Evolutionary conservation across 2,113 vertebrate species (phyloP).

Genomic region (Myotis davidii): DNA sequence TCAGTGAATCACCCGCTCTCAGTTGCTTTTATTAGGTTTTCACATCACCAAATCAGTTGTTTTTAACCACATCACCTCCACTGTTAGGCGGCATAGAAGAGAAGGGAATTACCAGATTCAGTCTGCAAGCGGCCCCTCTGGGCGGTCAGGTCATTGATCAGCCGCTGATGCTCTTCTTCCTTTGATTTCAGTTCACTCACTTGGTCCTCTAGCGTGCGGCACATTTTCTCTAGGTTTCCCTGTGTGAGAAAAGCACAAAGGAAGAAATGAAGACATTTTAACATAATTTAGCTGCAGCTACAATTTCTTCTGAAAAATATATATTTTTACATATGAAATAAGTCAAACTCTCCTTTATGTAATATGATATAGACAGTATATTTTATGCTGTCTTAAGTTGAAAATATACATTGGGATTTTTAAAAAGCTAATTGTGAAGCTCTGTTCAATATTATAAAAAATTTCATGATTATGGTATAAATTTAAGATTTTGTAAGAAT

Average conservation of each 20-base stretch:
- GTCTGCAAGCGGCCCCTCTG: conserved; percentile 83
- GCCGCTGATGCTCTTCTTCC: conserved; percentile 86
- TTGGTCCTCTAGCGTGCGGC: conserved; percentile 87
- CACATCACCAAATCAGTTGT: background rate
- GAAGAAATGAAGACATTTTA: background rate
- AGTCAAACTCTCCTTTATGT: background rate
- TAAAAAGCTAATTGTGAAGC: background rate
- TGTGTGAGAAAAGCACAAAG: conserved; percentile 47
- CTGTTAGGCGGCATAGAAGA: background rate
- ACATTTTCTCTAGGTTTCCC: conserved; percentile 88
- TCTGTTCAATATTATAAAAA: background rate
- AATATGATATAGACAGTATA: background rate
- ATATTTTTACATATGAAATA: conserved; percentile 10
- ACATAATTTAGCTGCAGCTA: background rate
- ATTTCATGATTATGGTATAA: background rate
- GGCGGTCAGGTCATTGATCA: conserved; percentile 83
- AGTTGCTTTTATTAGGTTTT: conserved; percentile 58
- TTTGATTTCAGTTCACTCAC: conserved; percentile 87
- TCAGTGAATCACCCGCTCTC: background rate
- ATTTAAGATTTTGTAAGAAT: conserved; percentile 26
- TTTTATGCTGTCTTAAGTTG: background rate
- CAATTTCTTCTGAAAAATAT: background rate
- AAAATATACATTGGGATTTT: background rate
- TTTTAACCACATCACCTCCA: background rate
- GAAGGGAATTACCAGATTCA: conserved; percentile 71